Conservation (phyloP, 2,797 vertebrate genomes). For the Characodon lateralis region DNA sequence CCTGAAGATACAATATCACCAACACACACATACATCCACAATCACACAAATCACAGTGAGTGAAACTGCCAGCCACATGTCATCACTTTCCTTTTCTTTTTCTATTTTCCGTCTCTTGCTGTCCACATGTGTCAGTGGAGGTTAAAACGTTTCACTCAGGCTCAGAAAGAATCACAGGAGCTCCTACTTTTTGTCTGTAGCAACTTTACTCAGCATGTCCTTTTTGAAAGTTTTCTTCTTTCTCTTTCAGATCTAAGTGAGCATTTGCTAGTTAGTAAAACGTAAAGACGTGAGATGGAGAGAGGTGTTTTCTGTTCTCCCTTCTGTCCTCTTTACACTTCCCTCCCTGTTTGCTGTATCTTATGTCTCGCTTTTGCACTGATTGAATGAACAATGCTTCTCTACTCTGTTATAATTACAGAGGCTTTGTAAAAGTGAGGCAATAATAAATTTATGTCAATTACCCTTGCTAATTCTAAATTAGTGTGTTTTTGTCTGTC, state of each 20-base stretch:
- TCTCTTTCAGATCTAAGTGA: conserved; percentile 20
- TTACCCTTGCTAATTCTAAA: conserved; percentile 57
- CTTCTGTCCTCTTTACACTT: conserved; percentile 41
- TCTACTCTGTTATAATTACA: conserved; percentile 58
- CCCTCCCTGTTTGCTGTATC: conserved; percentile 54
- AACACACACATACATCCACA: conserved; percentile 30
- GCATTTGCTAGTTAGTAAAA: conserved; percentile 50
- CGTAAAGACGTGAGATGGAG: conserved; percentile 46
- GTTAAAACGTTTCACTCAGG: conserved; percentile 60
- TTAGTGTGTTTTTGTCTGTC: conserved; percentile 29
- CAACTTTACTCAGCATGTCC: conserved; percentile 56
- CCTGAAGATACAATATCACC: conserved; percentile 12
- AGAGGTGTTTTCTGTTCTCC: conserved; percentile 7
- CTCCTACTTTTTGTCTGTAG: conserved; percentile 39
- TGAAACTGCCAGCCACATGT: conserved; percentile 34
- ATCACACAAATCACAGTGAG: conserved; percentile 22
- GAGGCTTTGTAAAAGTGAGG: conserved; percentile 63
- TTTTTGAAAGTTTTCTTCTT: conserved; percentile 22
- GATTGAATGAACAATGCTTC: conserved; percentile 63
- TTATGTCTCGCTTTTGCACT: conserved; percentile 55
- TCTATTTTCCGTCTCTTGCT: conserved; percentile 28
- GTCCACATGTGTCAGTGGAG: conserved; percentile 46
- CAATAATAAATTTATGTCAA: conserved; percentile 50
- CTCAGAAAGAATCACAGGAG: conserved; percentile 48
- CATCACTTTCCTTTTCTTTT: conserved; percentile 24